Evolutionary conservation across 1,140 invertebrate genomes (phyloP).

Genomic region (Calliopsis andreniformis): DNA sequence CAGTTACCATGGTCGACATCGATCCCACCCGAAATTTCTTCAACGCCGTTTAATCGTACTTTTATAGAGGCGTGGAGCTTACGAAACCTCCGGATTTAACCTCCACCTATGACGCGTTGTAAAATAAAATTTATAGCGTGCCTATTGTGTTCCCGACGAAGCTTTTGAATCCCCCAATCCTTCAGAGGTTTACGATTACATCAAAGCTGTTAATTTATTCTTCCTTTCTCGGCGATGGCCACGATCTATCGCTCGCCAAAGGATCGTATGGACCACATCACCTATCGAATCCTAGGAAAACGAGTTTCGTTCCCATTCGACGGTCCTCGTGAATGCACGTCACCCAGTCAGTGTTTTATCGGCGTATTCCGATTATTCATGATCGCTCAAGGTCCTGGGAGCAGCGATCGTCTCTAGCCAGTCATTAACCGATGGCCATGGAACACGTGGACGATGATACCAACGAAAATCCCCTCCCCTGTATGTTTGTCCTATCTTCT

Average conservation of each 20-base stretch:
- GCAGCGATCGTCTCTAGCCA: constrained; percentile 10
- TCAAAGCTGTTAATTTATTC: constrained; percentile 46
- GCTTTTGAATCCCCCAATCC: constrained; percentile 11
- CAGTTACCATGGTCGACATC: too few species aligned
- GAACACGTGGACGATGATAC: constrained; percentile 40
- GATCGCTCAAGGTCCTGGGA: constrained; percentile 43
- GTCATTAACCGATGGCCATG: constrained; percentile 45
- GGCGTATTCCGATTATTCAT: constrained; percentile 63
- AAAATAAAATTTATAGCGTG: constrained; percentile 41
- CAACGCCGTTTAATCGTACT: background rate
- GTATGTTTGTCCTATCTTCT: constrained; percentile 33
- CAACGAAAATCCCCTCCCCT: constrained; percentile 39
- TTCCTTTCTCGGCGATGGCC: background rate
- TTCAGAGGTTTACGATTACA: constrained; percentile 38
- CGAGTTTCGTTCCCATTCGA: constrained; percentile 30
- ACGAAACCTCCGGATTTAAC: constrained; percentile 1
- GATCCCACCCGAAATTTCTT: too few species aligned
- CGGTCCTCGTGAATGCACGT: constrained; percentile 47
- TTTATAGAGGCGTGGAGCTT: constrained; percentile 21
- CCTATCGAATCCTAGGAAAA: constrained; percentile 39
- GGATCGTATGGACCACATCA: constrained; percentile 19
- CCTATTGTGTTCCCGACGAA: constrained; percentile 17
- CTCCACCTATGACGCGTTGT: constrained; percentile 23
- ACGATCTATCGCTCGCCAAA: constrained; percentile 40
- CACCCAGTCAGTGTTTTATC: constrained; percentile 40